Evolutionary conservation across 2,113 vertebrate species (phyloP).

Genomic region (Sporophila hypoxantha): DNA sequence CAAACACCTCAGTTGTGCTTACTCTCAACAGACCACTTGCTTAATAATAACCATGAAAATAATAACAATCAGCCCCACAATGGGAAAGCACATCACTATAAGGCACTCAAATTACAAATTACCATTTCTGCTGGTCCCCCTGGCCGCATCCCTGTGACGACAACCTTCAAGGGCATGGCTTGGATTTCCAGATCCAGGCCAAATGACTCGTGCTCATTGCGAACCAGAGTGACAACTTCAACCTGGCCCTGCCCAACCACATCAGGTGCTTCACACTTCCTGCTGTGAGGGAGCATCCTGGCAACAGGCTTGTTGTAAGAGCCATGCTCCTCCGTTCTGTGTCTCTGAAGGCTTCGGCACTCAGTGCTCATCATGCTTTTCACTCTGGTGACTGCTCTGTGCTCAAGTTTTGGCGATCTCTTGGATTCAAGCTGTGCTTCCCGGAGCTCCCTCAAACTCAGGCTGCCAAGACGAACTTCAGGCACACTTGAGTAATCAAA

Average conservation of each 20-base stretch:
- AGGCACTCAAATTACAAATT: not conserved
- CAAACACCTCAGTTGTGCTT: not conserved
- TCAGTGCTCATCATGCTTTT: conserved; percentile 78
- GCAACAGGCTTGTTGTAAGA: conserved; percentile 39
- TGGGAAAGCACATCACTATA: not conserved
- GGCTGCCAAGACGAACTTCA: conserved; percentile 33
- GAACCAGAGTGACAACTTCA: conserved; percentile 65
- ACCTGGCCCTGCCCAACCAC: conserved; percentile 23
- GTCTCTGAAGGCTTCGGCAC: conserved; percentile 57
- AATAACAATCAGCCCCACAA: not conserved
- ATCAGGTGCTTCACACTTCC: conserved; percentile 59
- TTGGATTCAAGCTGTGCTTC: conserved; percentile 72
- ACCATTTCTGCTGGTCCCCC: conserved; percentile 80
- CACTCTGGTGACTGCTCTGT: conserved; percentile 73
- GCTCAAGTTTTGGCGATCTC: conserved; percentile 83
- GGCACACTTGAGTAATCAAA: conserved; percentile 46
- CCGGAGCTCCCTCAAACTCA: conserved; percentile 63
- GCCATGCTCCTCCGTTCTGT: conserved; percentile 59
- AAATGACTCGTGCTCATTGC: conserved; percentile 69
- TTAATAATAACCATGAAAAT: not conserved
- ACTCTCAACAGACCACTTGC: not conserved
- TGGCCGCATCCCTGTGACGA: conserved; percentile 70
- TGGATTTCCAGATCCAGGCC: conserved; percentile 80
- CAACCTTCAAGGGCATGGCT: conserved; percentile 71
- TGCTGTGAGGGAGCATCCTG: conserved; percentile 61